phyloP scores from a whole-genome alignment of 2,888 invertebrate species.

The Xestia rhomboidea region DNA sequence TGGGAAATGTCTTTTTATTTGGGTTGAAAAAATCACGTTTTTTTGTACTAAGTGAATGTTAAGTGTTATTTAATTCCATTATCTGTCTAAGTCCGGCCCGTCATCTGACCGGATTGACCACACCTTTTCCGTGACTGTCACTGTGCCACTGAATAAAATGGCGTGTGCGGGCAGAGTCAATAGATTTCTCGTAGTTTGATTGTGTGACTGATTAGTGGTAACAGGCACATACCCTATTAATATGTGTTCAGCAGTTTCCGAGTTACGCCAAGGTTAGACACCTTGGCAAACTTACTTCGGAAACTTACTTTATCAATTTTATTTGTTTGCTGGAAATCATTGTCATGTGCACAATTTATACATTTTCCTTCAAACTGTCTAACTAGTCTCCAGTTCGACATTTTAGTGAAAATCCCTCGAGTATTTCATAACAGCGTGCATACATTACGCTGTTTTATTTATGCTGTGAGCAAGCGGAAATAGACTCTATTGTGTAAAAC shows the following conservation, averaged over 20 bases:
- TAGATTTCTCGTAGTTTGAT: neutral
- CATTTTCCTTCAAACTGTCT: conserved; percentile 26
- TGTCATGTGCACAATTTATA: conserved; percentile 26
- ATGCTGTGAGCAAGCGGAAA: neutral
- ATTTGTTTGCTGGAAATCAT: neutral
- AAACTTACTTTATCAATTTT: neutral
- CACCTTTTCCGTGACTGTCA: neutral
- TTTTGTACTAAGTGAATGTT: too few species aligned
- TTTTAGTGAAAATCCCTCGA: conserved; percentile 31
- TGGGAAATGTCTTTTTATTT: too few species aligned
- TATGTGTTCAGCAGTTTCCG: too few species aligned
- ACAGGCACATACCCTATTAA: neutral
- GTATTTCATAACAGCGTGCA: conserved; percentile 18
- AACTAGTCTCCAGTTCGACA: conserved; percentile 23
- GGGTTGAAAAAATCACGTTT: too few species aligned
- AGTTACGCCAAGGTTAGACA: neutral
- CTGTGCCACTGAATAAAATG: neutral
- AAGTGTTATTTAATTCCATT: too few species aligned
- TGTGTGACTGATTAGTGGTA: neutral
- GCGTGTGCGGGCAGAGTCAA: neutral
- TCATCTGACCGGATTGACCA: neutral
- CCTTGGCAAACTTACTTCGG: neutral
- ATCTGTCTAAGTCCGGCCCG: neutral
- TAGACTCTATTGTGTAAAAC: neutral
- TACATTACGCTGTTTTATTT: conserved; percentile 23